A percentile compares a stretch with the other conserved stretches of the same genome.
Conservation (phyloP, 2,113 vertebrate genomes). For the Pipa parva region DNA sequence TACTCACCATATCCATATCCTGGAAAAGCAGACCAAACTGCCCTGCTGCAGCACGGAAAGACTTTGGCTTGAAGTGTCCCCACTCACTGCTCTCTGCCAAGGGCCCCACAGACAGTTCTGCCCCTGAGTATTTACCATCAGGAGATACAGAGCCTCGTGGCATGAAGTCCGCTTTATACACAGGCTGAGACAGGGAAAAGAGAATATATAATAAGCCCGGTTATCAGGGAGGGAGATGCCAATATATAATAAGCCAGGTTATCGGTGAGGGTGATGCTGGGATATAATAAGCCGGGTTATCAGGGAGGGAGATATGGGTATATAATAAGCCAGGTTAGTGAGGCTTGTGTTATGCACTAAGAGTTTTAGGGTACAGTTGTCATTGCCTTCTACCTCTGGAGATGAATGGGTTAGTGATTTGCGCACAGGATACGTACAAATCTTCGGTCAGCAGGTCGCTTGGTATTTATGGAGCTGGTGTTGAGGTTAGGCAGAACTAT, state of each 20-base stretch:
- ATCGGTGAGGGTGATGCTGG: no score
- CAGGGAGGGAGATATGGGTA: fast-evolving
- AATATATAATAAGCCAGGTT: no score
- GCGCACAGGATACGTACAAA: slow-evolving; percentile 66
- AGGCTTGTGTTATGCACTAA: no score
- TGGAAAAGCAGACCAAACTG: slow-evolving; percentile 71
- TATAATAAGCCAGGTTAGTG: no score
- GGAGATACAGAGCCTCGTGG: slow-evolving; percentile 39
- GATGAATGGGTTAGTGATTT: no score
- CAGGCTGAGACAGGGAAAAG: slow-evolving; percentile 59
- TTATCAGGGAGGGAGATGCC: fast-evolving
- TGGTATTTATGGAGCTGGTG: slow-evolving; percentile 60
- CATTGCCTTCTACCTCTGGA: no score
- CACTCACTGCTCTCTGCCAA: slow-evolving; percentile 27
- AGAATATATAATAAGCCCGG: neutral
- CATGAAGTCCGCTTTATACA: slow-evolving; percentile 76
- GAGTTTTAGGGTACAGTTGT: no score
- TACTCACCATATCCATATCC: slow-evolving; percentile 79
- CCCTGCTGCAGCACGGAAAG: slow-evolving; percentile 65
- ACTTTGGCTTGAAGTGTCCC: slow-evolving; percentile 50
- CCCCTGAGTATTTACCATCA: neutral
- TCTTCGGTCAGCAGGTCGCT: slow-evolving; percentile 72
- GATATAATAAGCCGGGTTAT: neutral
- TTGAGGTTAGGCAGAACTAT: slow-evolving; percentile 69
- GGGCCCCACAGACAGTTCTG: neutral